Base-by-base conservation (phyloP, 2,797 vertebrate species). In the Coregonus sp. region DNA sequence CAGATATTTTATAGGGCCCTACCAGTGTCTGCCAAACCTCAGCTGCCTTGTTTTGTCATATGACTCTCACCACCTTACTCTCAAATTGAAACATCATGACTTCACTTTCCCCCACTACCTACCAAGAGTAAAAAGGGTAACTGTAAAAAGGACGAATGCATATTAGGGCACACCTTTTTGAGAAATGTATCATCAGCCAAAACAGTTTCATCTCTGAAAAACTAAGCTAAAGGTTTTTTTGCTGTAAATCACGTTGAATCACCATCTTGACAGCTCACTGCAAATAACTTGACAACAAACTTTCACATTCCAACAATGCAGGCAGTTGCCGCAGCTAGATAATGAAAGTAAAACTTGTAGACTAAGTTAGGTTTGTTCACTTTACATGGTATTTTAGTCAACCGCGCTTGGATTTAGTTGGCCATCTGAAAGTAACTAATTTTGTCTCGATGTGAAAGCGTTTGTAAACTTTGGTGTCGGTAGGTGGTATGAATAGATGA, bases 1-100 rank as follows among this genome's bases (percentile, higher is more conserved):
- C 7, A 47, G 0, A 9, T 2, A 47, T 3, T 11, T 12, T 47
- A 11, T 11, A 9, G 11, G 40, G 35, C 11, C 40, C 9, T 20
- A 4, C 61, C 74, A 18, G 3, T 20, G 11, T 5, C 2, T 7
- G 16, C 15, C n/a, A 2, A 63, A 35, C 40, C 77, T 80, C 29
- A 5, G 29, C 61, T 5, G 3, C 71, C 37, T 84, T 25, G 25
- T 25, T 76, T 70, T 5, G 84, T 89, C 90, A 91, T 82, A 86
- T 92, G 90, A 91, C 86, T 82, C 40, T 56, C 69, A 74, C 76
- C 63, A 78, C 66, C 75, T 66, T 15, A n/a, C 73, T 81, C 35
- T 75, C 31, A 86, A 92, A 92, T 86, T 82, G 78, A 77, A 74
- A 82, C 81, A 74, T 71, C 82, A 81, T 93, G 90, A 91, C 84